A percentile compares a stretch with the other conserved stretches of the same genome.
These are phyloP conservation scores for Hydriomena furcata DNA, from an alignment of 2,888 invertebrate genomes.

Conservation along the genomic window DNA sequence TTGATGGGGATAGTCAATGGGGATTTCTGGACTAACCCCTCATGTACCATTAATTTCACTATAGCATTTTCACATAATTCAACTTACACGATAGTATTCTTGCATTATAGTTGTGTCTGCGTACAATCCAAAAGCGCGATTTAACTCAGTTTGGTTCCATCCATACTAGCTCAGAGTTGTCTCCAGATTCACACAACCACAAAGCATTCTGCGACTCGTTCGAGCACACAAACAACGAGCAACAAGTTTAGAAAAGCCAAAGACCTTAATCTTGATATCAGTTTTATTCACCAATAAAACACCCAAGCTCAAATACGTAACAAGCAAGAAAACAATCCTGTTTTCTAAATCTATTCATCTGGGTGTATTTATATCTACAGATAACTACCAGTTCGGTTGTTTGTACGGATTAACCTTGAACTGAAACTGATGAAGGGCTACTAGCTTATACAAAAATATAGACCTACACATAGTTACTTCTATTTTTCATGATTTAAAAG, in stretches of 20 bases:
- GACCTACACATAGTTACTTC: no score
- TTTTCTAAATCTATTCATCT: conserved; percentile 38
- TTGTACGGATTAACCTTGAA: conserved; percentile 1
- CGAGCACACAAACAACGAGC: conserved; percentile 19
- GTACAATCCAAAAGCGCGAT: not conserved
- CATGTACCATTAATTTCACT: no score
- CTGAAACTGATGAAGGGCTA: no score
- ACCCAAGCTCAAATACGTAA: conserved; percentile 35
- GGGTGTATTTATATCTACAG: conserved; percentile 8
- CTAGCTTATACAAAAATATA: no score
- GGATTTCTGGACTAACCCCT: no score
- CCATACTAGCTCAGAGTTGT: not conserved
- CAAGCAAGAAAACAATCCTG: conserved; percentile 42
- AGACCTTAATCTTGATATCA: conserved; percentile 29
- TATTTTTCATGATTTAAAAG: no score
- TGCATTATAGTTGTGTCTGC: no score
- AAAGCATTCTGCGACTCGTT: conserved; percentile 14
- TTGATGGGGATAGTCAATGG: no score
- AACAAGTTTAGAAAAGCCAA: conserved; percentile 26
- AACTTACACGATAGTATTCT: no score
- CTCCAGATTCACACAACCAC: not conserved
- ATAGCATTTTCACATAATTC: no score
- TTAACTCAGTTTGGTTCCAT: not conserved
- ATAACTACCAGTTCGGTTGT: conserved; percentile 6
- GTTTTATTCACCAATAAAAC: conserved; percentile 36